Base-by-base conservation (phyloP, 2,113 vertebrate species). In the Phodopus roborovskii region DNA sequence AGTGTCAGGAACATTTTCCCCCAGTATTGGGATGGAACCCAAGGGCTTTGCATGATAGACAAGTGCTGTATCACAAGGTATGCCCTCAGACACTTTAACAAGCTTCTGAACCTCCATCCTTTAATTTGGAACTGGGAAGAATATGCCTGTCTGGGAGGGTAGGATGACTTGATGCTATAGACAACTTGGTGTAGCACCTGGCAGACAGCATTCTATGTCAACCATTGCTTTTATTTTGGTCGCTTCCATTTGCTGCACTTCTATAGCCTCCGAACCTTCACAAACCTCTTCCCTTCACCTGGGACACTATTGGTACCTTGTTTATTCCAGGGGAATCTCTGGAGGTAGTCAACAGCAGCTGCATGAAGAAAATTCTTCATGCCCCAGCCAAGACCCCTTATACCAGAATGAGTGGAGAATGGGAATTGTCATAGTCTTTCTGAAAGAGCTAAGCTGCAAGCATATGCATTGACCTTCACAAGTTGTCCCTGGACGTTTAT, bases 381-480 rank as follows among this genome's bases (percentile, higher is more conserved):
- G 75, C 26, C 42, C 33, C 22, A 62, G 58, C 17, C 11, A 36
- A 68, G 60, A 62, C 50, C 9, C n/a, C 48, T 26, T 13, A 13
- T 30, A 48, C 7, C 45, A 74, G 78, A 91, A 74, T 62, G 2
- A 7, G 36, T 3, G 4, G 24, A 36, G 81, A 62, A 39, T 33
- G 13, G 0, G 20, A 77, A 66, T 16, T 87, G 7, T 3, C 11
- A 50, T 10, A 28, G 19, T n/a, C 30, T 19, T 74, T 53, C n/a
- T 42, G 16, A 39, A 5, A 26, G 53, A 70, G 7, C 48, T 10
- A n/a, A 83, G 20, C 88, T 68, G 36, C n/a, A 39, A 15, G 48
- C 20, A 0, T 3, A 60, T 3, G 20, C 24, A 7, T 48, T 66
- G 17, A 28, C 42, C 30, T 1, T 1, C 28, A 5, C 9, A 3